A percentile compares a stretch with the other conserved stretches of the same genome.
These are phyloP conservation scores for Engystomops pustulosus DNA, from an alignment of 2,113 vertebrate genomes.

Conservation along the genomic window DNA sequence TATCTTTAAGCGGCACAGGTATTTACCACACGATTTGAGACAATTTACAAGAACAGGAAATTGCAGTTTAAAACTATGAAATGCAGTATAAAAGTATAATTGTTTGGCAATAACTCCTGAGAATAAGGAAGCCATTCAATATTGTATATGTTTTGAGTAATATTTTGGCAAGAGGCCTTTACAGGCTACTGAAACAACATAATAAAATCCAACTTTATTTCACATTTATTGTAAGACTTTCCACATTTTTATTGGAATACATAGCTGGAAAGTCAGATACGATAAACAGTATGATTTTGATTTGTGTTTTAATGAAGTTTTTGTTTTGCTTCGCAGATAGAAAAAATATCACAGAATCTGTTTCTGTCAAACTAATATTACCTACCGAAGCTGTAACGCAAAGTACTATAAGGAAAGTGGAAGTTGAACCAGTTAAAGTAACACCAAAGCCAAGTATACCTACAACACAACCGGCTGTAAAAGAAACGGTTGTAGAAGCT, in stretches of 20 bases:
- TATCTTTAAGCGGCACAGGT: constrained; percentile 24
- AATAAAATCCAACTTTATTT: constrained; percentile 38
- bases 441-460: constrained; percentile 61
- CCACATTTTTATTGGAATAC: constrained; percentile 20
- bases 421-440: constrained; percentile 59
- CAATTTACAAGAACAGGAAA: constrained; percentile 59
- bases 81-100: constrained; percentile 47
- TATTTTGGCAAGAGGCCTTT: constrained; percentile 43
- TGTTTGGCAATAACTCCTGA: constrained; percentile 48
- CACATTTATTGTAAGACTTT: constrained; percentile 37
- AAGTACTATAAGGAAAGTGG: constrained; percentile 65
- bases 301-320: constrained; percentile 59
- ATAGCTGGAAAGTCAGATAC: constrained; percentile 19
- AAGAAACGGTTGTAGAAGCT: background rate
- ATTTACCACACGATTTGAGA: constrained; percentile 55
- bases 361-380: constrained; percentile 70
- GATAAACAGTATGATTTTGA: constrained; percentile 19
- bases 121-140: constrained; percentile 52
- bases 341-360: constrained; percentile 73
- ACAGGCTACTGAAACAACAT: constrained; percentile 51
- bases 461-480: constrained; percentile 64
- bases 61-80: constrained; percentile 52
- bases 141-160: constrained; percentile 41
- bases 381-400: constrained; percentile 68
- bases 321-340: constrained; percentile 72